These are phyloP conservation scores for Sebastes hubbsi DNA, from an alignment of 2,797 vertebrate species.

Conservation along the genomic window DNA sequence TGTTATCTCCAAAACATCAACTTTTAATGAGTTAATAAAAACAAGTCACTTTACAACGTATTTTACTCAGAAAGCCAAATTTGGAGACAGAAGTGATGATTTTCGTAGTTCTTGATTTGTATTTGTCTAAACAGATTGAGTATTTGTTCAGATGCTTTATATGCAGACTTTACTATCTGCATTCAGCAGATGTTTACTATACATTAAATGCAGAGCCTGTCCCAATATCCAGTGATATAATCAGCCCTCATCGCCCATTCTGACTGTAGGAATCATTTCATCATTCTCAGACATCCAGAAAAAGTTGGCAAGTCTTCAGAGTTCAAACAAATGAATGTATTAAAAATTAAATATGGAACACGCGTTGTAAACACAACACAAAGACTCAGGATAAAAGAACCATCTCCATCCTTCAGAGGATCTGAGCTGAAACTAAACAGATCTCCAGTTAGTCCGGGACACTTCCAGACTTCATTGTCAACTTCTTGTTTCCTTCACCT, in stretches of 20 bases:
- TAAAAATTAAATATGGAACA: not conserved
- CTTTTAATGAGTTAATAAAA: too few species aligned
- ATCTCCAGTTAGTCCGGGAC: not conserved
- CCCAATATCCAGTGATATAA: not conserved
- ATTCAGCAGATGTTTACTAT: not conserved
- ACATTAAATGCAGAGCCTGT: not conserved
- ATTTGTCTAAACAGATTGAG: not conserved
- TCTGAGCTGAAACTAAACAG: not conserved
- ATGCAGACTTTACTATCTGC: not conserved
- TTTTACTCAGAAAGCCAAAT: not conserved
- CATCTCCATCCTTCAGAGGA: too few species aligned
- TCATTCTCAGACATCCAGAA: not conserved
- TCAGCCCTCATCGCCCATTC: not conserved
- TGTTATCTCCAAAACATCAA: too few species aligned
- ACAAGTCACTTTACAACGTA: not conserved
- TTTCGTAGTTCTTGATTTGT: not conserved
- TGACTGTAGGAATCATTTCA: not conserved
- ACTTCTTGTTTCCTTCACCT: not conserved
- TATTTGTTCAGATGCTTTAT: not conserved
- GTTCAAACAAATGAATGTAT: not conserved
- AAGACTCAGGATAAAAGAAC: too few species aligned
- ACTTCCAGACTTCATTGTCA: slow-evolving; percentile 26
- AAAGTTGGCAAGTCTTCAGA: not conserved
- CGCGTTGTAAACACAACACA: too few species aligned
- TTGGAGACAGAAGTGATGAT: not conserved